phyloP scores from a whole-genome alignment of 1,140 invertebrate genomes.

The Batillaria attramentaria region DNA sequence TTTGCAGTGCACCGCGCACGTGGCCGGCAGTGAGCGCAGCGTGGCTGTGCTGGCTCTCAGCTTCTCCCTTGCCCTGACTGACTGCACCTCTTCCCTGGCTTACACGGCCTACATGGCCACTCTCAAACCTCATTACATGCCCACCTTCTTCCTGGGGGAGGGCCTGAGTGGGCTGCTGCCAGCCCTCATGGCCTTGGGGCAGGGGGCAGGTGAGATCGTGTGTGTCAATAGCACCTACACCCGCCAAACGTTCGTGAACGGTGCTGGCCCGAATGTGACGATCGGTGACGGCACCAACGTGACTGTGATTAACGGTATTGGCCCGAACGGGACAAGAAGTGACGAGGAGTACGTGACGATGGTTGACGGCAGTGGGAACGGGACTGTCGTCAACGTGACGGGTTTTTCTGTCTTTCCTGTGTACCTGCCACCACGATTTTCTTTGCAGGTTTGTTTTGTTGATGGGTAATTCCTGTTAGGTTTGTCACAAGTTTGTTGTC shows the following conservation, averaged over 20 bases:
- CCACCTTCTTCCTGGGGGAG: slow-evolving; percentile 77
- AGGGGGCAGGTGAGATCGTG: slow-evolving; percentile 80
- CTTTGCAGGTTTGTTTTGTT: too few relatives aligned
- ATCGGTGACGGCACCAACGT: too few relatives aligned
- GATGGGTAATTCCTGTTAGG: too few relatives aligned
- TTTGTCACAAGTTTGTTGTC: too few relatives aligned
- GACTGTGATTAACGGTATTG: too few relatives aligned
- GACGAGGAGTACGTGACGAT: too few relatives aligned
- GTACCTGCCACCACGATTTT: slow-evolving; percentile 31
- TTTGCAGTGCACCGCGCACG: slow-evolving; percentile 75
- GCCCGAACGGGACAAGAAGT: too few relatives aligned
- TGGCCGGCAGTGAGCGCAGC: slow-evolving; percentile 78
- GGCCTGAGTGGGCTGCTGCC: slow-evolving; percentile 93
- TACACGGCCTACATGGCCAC: slow-evolving; percentile 92
- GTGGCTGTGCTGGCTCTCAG: slow-evolving; percentile 81
- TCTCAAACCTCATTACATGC: slow-evolving; percentile 81
- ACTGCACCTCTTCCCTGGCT: slow-evolving; percentile 90
- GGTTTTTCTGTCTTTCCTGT: neutral
- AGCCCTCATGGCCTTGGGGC: slow-evolving; percentile 84
- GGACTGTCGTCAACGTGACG: slow-evolving; percentile 22
- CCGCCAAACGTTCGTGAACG: slow-evolving; percentile 45
- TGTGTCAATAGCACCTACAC: slow-evolving; percentile 64
- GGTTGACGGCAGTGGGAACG: slow-evolving; percentile 35
- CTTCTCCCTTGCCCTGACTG: slow-evolving; percentile 87
- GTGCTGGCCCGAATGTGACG: slow-evolving; percentile 26